phyloP scores from a whole-genome alignment of 2,888 invertebrate species.

The Pilophorus perplexus region DNA sequence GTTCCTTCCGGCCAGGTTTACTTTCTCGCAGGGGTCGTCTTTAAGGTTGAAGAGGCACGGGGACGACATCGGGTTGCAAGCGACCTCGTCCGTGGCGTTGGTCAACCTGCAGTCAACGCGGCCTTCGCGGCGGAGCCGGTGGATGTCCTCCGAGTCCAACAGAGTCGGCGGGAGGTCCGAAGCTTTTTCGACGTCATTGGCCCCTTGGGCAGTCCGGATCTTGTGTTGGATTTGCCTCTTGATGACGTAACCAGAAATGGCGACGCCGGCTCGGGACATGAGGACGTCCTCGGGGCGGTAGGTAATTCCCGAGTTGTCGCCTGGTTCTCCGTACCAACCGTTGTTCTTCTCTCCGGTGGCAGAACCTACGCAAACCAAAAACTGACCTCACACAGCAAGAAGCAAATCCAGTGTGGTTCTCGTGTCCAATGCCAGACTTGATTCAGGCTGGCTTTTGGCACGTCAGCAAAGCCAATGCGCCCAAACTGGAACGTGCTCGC shows the following conservation, averaged over 20 bases:
- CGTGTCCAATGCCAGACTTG: no score
- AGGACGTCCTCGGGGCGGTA: conserved; percentile 55
- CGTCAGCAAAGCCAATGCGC: no score
- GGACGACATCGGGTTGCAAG: conserved; percentile 51
- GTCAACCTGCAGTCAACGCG: conserved; percentile 49
- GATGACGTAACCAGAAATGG: conserved; percentile 56
- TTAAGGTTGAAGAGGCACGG: conserved; percentile 54
- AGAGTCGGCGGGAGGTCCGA: conserved; percentile 38
- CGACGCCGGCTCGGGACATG: conserved; percentile 54
- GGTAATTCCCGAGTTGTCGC: conserved; percentile 51
- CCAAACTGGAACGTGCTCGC: no score
- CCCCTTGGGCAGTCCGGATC: conserved; percentile 5
- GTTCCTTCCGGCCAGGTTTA: conserved; percentile 54
- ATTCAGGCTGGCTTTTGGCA: no score
- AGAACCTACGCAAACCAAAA: no score
- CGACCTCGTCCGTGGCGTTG: conserved; percentile 27
- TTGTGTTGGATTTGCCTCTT: conserved; percentile 53
- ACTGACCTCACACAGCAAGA: no score
- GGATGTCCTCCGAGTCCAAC: conserved; percentile 48
- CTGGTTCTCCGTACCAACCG: conserved; percentile 55
- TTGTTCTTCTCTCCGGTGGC: conserved; percentile 49
- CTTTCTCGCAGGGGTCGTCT: conserved; percentile 54
- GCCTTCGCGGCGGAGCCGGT: conserved; percentile 50
- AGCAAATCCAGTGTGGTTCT: no score
- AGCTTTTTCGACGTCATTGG: background rate